Percentiles rank a stretch among this genome's conserved stretches.
These are phyloP conservation scores for Cheilosia impressa DNA, from an alignment of 2,888 invertebrate species.

Conservation along the genomic window DNA sequence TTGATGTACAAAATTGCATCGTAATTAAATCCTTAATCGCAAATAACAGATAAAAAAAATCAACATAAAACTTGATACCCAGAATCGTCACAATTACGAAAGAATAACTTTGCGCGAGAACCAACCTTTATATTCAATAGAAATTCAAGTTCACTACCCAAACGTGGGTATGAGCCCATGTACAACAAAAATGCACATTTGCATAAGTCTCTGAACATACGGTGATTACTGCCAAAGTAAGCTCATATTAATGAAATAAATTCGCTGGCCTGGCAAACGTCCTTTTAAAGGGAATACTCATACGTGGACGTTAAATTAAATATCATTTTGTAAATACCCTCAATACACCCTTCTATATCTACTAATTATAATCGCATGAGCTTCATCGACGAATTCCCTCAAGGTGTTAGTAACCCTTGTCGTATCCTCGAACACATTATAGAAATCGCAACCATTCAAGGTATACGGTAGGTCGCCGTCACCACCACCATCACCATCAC, in stretches of 20 bases:
- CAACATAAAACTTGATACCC: too few species aligned
- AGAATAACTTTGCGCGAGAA: too few species aligned
- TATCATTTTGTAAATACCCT: conserved; percentile 45
- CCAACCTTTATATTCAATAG: too few species aligned
- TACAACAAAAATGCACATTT: too few species aligned
- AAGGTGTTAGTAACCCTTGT: conserved; percentile 52
- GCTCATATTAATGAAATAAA: not conserved
- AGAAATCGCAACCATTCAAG: conserved; percentile 28
- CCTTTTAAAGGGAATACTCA: not conserved
- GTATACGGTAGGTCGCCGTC: conserved; percentile 45
- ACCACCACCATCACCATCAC: not conserved
- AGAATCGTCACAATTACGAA: too few species aligned
- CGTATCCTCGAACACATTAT: conserved; percentile 15
- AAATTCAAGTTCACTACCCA: too few species aligned
- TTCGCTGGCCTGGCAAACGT: too few species aligned
- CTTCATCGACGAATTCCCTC: conserved; percentile 59
- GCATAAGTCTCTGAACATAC: not conserved
- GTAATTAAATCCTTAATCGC: too few species aligned
- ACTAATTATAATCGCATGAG: conserved; percentile 61
- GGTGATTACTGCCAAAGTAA: not conserved
- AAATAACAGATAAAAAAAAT: too few species aligned
- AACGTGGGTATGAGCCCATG: too few species aligned
- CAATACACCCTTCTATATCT: conserved; percentile 22
- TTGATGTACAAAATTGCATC: too few species aligned
- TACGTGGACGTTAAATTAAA: conserved; percentile 7